Evolutionary conservation across 2,113 vertebrate species (phyloP), one percentile per base, ranked within the genome.

Genomic region (Rhea americana): DNA sequence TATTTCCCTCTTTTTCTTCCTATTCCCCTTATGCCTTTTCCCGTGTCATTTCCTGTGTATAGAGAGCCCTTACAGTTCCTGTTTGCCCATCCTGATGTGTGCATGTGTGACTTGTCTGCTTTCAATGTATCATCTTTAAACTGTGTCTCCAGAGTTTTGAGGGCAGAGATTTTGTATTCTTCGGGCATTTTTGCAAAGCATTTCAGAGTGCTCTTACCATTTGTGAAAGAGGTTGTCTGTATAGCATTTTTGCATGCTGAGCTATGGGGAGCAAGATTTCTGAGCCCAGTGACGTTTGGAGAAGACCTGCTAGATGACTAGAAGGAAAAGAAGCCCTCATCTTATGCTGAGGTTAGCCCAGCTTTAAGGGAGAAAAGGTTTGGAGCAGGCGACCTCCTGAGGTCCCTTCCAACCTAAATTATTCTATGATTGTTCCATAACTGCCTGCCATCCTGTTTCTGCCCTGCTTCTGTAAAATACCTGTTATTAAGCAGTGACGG

Each of bases 361-460:
- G 18, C 70, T 90, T 82, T 91, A 77, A 89, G 84, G 15, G 51
- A 92, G 48, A 94, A 71, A 87, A 75, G 28, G 45, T 45, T 66
- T 80, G 87, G 75, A 75, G 41, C 68, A 88, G 70, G 51, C 86
- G 83, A 89, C 45, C 37, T 32, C 25, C 77, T 84, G 62, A 93
- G 70, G 58, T 93, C 62, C 32, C 62, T 93, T 94, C 85, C 80
- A 89, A 75, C 61, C 68, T 72, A 48, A 81, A 86, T 90, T 67
- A 79, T 13, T 67, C 41, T 70, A 19, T 93, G 85, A 76, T 87
- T 92, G 32, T 66, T 92, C 82, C 67, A 25, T 76, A 67, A 91
- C 84, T 41, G 87, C 16, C 11, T 65, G 61, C 45, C 11, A 2
- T 81, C 66, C 70, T 81, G 61, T 55, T 93, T 92, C 82, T 93